Evolutionary conservation across 2,888 invertebrate species (phyloP).

Genomic region (Caenorhabditis panamensis): DNA sequence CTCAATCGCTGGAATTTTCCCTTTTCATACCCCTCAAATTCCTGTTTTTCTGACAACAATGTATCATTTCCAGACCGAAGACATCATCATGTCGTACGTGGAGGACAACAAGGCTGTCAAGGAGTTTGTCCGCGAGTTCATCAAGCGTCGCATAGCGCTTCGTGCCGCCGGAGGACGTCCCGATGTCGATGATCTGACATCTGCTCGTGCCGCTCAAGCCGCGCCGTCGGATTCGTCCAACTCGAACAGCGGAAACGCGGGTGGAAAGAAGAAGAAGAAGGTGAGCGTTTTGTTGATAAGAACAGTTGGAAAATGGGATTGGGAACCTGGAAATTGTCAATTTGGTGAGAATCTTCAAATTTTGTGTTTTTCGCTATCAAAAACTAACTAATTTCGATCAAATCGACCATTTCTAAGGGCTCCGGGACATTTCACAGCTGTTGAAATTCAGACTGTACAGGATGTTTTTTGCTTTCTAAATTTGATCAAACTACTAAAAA

Average conservation of each 20-base stretch:
- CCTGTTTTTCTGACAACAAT: too few relatives aligned
- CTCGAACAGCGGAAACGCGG: constrained; percentile 46
- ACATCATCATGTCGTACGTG: constrained; percentile 77
- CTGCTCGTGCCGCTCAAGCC: constrained; percentile 61
- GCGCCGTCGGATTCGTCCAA: constrained; percentile 68
- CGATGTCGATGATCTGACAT: constrained; percentile 71
- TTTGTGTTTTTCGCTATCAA: too few relatives aligned
- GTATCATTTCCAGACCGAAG: constrained; percentile 79
- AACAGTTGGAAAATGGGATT: too few relatives aligned
- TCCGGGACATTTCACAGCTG: too few relatives aligned
- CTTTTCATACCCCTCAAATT: background rate
- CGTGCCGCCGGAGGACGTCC: constrained; percentile 63
- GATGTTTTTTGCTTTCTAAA: too few relatives aligned
- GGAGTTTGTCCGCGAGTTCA: constrained; percentile 78
- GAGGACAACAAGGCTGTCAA: constrained; percentile 76
- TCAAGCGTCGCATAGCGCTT: constrained; percentile 75
- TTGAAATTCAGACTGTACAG: too few relatives aligned
- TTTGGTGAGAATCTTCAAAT: too few relatives aligned
- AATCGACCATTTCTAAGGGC: too few relatives aligned
- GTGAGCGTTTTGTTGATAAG: constrained; percentile 67
- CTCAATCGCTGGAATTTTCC: background rate
- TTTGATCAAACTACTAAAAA: too few relatives aligned
- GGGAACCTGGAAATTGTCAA: too few relatives aligned
- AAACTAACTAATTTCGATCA: too few relatives aligned
- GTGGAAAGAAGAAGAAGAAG: constrained; percentile 77